Conservation (phyloP, 2,797 vertebrate genomes). For the Dendrocincla tyrannina region DNA sequence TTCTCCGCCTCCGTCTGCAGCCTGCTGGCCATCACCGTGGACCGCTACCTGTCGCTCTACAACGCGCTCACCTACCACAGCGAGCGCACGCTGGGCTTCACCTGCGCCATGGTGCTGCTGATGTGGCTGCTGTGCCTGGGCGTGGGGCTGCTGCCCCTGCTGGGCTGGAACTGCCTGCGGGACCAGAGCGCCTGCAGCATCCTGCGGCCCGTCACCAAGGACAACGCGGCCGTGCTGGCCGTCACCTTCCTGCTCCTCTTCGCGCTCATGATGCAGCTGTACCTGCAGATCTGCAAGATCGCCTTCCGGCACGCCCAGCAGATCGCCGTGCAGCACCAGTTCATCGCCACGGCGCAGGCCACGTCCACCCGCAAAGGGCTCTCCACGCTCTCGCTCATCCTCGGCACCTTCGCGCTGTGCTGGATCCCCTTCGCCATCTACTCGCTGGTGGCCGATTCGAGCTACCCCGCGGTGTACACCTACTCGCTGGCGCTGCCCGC, state of each 20-base stretch:
- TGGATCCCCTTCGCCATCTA: conserved; percentile 92
- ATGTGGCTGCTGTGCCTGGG: conserved; percentile 83
- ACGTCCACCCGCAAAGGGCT: conserved; percentile 87
- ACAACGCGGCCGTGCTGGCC: conserved; percentile 86
- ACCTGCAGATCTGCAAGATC: conserved; percentile 91
- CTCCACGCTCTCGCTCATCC: conserved; percentile 87
- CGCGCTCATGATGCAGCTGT: conserved; percentile 90
- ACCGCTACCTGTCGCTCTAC: conserved; percentile 91
- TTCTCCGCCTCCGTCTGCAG: conserved; percentile 90
- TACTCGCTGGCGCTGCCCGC: conserved; percentile 88
- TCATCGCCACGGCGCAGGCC: conserved; percentile 82
- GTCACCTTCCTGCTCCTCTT: conserved; percentile 89
- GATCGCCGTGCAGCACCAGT: conserved; percentile 92
- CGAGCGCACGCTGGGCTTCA: conserved; percentile 85
- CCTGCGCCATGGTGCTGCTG: conserved; percentile 83
- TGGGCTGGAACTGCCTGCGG: conserved; percentile 90
- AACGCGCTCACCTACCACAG: conserved; percentile 92
- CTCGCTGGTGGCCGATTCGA: conserved; percentile 87
- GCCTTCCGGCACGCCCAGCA: conserved; percentile 92
- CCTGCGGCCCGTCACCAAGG: conserved; percentile 86
- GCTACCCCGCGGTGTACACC: conserved; percentile 86
- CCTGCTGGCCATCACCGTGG: conserved; percentile 90
- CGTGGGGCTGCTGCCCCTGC: conserved; percentile 83
- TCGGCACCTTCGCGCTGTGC: conserved; percentile 90
- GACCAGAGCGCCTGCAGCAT: conserved; percentile 86